Evolutionary conservation across 2,888 invertebrate species (phyloP).

Genomic region (Drosophila kanekoi): DNA sequence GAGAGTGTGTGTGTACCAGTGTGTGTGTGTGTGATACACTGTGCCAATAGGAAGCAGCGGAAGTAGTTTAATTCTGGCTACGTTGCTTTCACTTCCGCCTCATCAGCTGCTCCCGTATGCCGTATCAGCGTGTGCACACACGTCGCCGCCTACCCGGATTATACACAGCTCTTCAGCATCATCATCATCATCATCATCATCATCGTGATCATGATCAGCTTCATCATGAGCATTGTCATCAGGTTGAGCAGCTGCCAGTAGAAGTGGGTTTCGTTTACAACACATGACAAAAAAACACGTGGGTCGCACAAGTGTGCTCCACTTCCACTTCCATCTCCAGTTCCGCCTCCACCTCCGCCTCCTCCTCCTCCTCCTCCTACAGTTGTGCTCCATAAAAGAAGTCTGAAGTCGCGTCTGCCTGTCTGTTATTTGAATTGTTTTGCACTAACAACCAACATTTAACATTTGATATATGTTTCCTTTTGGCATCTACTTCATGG

Average conservation of each 20-base stretch:
- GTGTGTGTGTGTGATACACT: constrained; percentile 11
- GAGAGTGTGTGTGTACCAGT: constrained; percentile 3
- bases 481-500: constrained; percentile 8
- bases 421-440: constrained; percentile 49
- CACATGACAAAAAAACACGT: constrained; percentile 38
- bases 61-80: constrained; percentile 66
- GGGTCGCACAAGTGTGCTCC: constrained; percentile 50
- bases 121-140: constrained; percentile 38
- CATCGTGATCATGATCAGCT: constrained; percentile 18
- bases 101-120: constrained; percentile 68
- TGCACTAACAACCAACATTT: constrained; percentile 43
- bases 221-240: constrained; percentile 10
- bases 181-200: constrained; percentile 19
- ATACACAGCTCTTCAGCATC: constrained; percentile 17
- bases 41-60: constrained; percentile 44
- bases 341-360: not conserved
- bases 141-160: constrained; percentile 34
- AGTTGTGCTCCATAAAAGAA: constrained; percentile 3
- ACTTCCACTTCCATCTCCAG: constrained; percentile 36
- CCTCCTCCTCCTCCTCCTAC: not conserved
- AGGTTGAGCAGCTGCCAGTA: constrained; percentile 46
- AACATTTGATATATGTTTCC: constrained; percentile 56
- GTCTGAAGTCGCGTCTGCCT: constrained; percentile 12
- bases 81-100: constrained; percentile 76
- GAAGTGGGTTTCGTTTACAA: constrained; percentile 62